These are phyloP conservation scores for Drosophila parabipectinata DNA, from an alignment of 1,140 invertebrate species.

Conservation along the genomic window DNA sequence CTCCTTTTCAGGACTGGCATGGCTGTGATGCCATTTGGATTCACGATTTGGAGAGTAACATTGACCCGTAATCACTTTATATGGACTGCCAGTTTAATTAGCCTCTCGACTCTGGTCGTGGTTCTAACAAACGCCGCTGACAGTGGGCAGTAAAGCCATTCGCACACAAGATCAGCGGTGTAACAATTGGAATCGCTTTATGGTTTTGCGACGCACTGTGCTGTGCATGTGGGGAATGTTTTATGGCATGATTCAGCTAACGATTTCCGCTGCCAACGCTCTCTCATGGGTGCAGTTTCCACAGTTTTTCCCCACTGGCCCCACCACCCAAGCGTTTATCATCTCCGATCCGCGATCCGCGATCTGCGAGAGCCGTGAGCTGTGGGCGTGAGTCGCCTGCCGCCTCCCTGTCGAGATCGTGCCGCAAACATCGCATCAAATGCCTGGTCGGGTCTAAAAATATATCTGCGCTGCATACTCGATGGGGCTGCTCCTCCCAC, in stretches of 20 bases:
- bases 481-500: conserved; percentile 48
- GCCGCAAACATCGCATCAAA: conserved; percentile 70
- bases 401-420: conserved; percentile 53
- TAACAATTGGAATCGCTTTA: conserved; percentile 17
- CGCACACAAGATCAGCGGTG: conserved; percentile 1
- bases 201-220: conserved; percentile 44
- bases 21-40: conserved; percentile 6
- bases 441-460: conserved; percentile 62
- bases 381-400: conserved; percentile 29
- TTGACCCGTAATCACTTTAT: conserved; percentile 48
- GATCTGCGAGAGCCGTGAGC: conserved; percentile 12
- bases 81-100: conserved; percentile 47
- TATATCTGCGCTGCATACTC: conserved; percentile 37
- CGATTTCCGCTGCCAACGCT: conserved; percentile 74
- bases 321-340: conserved; percentile 44
- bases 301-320: background rate
- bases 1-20: conserved; percentile 23
- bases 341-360: conserved; percentile 13
- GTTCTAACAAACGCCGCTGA: conserved; percentile 15
- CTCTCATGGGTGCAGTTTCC: conserved; percentile 54
- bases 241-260: conserved; percentile 67
- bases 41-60: conserved; percentile 28
- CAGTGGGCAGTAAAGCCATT: conserved; percentile 30
- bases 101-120: conserved; percentile 12
- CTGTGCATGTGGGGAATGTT: conserved; percentile 42